These are phyloP conservation scores for Micrastur ruficollis DNA, from an alignment of 2,797 vertebrate species.

Conservation along the genomic window DNA sequence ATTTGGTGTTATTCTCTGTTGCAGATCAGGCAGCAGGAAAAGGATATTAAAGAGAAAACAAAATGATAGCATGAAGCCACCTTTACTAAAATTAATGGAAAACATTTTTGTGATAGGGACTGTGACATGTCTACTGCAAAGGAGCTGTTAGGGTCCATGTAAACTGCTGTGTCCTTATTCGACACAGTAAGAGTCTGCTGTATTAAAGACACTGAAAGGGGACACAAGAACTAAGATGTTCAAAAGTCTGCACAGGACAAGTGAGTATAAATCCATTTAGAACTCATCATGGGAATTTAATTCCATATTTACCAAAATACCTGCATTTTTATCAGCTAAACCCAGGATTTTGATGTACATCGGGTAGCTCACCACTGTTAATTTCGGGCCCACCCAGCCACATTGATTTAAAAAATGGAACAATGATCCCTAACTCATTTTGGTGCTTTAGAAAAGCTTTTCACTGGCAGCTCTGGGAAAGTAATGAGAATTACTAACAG, in stretches of 20 bases:
- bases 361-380: neutral
- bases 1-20: conserved; percentile 39
- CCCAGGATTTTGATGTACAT: neutral
- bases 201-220: neutral
- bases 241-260: neutral
- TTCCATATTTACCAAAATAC: neutral
- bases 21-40: neutral
- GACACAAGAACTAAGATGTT: neutral
- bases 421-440: neutral
- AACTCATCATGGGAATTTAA: neutral
- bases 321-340: neutral
- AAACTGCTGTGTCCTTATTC: neutral
- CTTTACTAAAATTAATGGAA: neutral
- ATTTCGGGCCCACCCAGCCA: neutral
- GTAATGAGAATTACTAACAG: neutral
- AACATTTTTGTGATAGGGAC: neutral
- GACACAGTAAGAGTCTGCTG: neutral
- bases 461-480: neutral
- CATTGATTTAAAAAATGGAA: neutral
- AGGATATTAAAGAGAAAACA: conserved; percentile 46
- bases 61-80: neutral
- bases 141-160: neutral
- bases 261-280: neutral
- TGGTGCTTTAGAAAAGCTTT: neutral
- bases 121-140: neutral